Evolutionary conservation across 2,888 invertebrate species (phyloP), one percentile per base, ranked within the genome.

Genomic region (Sipha maydis): DNA sequence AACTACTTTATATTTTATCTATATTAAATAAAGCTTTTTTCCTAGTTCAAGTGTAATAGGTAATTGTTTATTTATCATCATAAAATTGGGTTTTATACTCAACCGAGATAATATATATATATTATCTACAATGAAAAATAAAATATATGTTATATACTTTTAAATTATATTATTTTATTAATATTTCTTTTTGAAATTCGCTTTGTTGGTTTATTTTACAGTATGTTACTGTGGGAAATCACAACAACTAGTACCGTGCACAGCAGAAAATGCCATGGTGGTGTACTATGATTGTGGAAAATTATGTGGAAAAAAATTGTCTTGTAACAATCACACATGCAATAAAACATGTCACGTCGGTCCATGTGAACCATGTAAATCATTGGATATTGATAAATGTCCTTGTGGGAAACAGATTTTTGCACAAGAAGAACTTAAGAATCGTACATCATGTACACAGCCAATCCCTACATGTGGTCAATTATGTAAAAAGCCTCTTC

Each of bases 391-490:
- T 19, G 94, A 93, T 9, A 93, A 93, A 71, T 97, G 97, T 91
- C 95, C 95, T 0, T 97, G 97, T 91, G 96, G 96, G 1, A 95
- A 95, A 92, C 94, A 94, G 69, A 91, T 92, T 0, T 92, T 95
- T 34, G 90, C 90, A 28, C 90, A 91, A 92, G 90, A 91, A 91
- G 41, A 89, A 90, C 71, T 91, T n/a, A 92, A 93, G 54, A 92
- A 92, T 61, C 93, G 97, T 89, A 93, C 92, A 82, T 93, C 94
- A 17, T 98, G 98, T 92, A 93, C 95, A 11, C 97, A 98, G 92
- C 94, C 96, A 0, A 94, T 98, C 90, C 96, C 97, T 0, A 94
- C 95, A 69, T 98, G 98, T 92, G 95, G 95, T 78, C 94, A 94
- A 91, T 92, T 92, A 78, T 94, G 94, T 90, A 91, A 90, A 17